Conservation (phyloP, 53 echinoderm and acorn worm genomes). For the Luidia sarsii region DNA sequence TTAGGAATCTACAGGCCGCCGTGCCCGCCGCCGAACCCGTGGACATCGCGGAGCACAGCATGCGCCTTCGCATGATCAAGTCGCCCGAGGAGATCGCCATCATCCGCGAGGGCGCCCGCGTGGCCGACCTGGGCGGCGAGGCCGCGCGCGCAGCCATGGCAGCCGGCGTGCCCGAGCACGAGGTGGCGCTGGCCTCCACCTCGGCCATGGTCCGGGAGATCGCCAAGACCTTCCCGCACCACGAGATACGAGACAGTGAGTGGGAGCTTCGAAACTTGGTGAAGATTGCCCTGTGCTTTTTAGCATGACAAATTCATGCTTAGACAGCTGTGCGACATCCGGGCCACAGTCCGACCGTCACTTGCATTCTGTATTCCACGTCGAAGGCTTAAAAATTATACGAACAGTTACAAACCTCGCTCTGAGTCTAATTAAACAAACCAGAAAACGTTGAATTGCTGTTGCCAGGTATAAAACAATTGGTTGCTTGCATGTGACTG, state of each 20-base stretch:
- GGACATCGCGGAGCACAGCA: conserved; percentile 75
- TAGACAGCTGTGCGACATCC: too few species aligned
- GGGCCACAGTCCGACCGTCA: too few species aligned
- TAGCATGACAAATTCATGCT: too few species aligned
- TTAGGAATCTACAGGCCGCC: conserved; percentile 60
- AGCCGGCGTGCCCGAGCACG: conserved; percentile 79
- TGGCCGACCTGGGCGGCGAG: conserved; percentile 79
- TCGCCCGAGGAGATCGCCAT: conserved; percentile 84
- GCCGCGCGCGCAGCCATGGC: conserved; percentile 70
- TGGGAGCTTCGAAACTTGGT: too few species aligned
- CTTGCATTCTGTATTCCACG: too few species aligned
- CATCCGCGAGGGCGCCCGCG: conserved; percentile 75
- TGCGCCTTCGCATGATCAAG: conserved; percentile 84
- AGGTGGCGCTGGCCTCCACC: conserved; percentile 67
- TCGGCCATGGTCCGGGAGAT: conserved; percentile 89
- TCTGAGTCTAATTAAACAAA: too few species aligned
- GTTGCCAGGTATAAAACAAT: too few species aligned
- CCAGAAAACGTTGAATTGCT: too few species aligned
- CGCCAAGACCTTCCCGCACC: conserved; percentile 67
- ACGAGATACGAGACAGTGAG: conserved; percentile 86
- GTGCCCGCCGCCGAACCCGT: conserved; percentile 57
- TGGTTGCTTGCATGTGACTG: too few species aligned
- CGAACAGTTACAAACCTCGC: too few species aligned
- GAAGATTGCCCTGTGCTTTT: too few species aligned
- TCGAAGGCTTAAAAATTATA: too few species aligned